A percentile compares a stretch with the other conserved stretches of the same genome.
These are phyloP conservation scores for Daktulosphaira vitifoliae DNA, from an alignment of 1,140 invertebrate genomes.

Conservation along the genomic window DNA sequence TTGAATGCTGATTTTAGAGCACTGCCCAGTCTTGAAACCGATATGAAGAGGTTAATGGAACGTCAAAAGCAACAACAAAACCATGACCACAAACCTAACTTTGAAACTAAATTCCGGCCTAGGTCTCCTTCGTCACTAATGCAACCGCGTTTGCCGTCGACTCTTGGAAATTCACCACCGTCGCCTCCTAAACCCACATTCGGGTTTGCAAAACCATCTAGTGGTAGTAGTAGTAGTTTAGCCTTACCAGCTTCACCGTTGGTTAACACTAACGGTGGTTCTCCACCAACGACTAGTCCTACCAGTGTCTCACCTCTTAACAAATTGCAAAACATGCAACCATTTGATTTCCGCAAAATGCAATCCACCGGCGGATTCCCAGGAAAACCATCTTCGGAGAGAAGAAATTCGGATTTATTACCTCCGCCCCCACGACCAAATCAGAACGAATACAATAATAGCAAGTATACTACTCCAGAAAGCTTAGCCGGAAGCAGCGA, in stretches of 20 bases:
- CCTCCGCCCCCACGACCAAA: slow-evolving; percentile 35
- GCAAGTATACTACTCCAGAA: not conserved
- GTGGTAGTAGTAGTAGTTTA: no score
- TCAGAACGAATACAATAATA: slow-evolving; percentile 29
- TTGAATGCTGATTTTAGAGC: slow-evolving; percentile 36
- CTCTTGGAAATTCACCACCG: not conserved
- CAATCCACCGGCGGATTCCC: slow-evolving; percentile 45
- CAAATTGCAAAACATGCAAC: slow-evolving; percentile 87
- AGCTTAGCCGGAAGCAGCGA: slow-evolving; percentile 44
- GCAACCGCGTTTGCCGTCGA: not conserved
- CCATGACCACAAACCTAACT: slow-evolving; percentile 4
- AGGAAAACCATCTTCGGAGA: slow-evolving; percentile 42
- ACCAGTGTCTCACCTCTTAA: slow-evolving; percentile 67
- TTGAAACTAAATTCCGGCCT: slow-evolving; percentile 24
- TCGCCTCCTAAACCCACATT: slow-evolving; percentile 38
- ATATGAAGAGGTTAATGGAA: slow-evolving; percentile 45
- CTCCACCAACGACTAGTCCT: slow-evolving; percentile 43
- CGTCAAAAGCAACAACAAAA: slow-evolving; percentile 10
- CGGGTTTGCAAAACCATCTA: slow-evolving; percentile 43
- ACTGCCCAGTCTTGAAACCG: slow-evolving; percentile 46
- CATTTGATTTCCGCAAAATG: slow-evolving; percentile 81
- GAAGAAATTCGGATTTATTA: slow-evolving; percentile 42
- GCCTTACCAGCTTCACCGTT: slow-evolving; percentile 61
- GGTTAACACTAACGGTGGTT: slow-evolving; percentile 44
- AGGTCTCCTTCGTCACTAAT: slow-evolving; percentile 14